Base-by-base conservation (phyloP, 2,888 invertebrate species). In the Oconnorella tubifera region DNA sequence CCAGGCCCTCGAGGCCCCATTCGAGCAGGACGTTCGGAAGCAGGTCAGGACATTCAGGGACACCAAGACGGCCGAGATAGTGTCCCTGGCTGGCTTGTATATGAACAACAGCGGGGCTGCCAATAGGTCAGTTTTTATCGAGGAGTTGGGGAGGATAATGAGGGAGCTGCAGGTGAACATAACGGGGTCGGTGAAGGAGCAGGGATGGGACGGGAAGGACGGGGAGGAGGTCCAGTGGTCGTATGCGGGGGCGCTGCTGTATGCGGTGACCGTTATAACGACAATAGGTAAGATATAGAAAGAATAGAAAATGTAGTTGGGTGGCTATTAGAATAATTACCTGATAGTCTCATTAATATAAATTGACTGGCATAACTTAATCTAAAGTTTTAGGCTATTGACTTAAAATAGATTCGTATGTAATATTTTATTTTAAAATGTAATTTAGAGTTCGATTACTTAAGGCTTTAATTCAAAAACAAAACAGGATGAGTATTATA, bases 261-360 rank as follows among this genome's bases (percentile, higher is more conserved):
- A 91, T 80, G 90, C 90, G 72, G 87, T 92, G 76, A 91, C 91
- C 59, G 86, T 91, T 76, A 89, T 92, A 77, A 92, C 92, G 69
- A 92, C 92, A 66, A 90, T 92, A 80, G 92, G 91, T 91, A 80
- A 85, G 72, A 69, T 40, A 40, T n/a, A n/a, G n/a, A n/a, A n/a
- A n/a, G n/a, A n/a, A n/a, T n/a, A n/a, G n/a, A n/a, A n/a, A n/a
- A n/a, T n/a, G n/a, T n/a, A n/a, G n/a, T n/a, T n/a, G n/a, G n/a
- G n/a, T n/a, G n/a, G n/a, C n/a, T n/a, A n/a, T n/a, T n/a, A n/a
- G n/a, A n/a, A n/a, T n/a, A n/a, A n/a, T n/a, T n/a, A n/a, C n/a
- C n/a, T n/a, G n/a, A n/a, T n/a, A n/a, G n/a, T n/a, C n/a, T n/a
- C n/a, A n/a, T n/a, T n/a, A n/a, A n/a, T n/a, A n/a, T n/a, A n/a